Conservation (phyloP, 2,113 vertebrate genomes). For the Cottus gobio region DNA sequence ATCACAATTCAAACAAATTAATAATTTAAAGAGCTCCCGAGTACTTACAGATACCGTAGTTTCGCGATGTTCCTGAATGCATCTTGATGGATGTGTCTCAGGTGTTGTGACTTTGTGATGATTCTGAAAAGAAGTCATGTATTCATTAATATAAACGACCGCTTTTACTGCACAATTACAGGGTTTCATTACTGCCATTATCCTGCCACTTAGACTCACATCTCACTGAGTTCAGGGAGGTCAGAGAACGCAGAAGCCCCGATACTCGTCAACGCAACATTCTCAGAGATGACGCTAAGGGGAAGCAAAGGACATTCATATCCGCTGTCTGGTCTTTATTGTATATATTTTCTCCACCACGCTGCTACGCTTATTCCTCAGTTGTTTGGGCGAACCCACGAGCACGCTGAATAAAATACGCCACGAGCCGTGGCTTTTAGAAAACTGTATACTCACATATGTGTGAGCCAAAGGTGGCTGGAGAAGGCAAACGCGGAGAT, state of each 20-base stretch:
- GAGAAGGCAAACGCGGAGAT: too few relatives aligned
- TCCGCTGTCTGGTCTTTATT: background rate
- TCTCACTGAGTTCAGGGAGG: constrained; percentile 73
- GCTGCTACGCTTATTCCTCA: too few relatives aligned
- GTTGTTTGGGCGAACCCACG: too few relatives aligned
- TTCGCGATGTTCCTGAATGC: constrained; percentile 78
- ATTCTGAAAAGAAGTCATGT: constrained; percentile 68
- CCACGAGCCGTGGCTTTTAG: too few relatives aligned
- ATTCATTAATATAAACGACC: background rate
- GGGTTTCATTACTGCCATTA: constrained; percentile 13
- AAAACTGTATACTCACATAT: too few relatives aligned
- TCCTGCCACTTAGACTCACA: constrained; percentile 71
- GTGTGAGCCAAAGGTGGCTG: too few relatives aligned
- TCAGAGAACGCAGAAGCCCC: constrained; percentile 73
- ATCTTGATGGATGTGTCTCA: constrained; percentile 72
- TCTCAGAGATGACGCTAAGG: constrained; percentile 74
- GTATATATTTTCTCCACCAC: too few relatives aligned
- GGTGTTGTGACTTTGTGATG: constrained; percentile 79
- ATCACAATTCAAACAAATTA: background rate
- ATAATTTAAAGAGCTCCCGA: background rate
- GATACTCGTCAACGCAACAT: constrained; percentile 69
- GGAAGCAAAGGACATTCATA: background rate
- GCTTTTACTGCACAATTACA: background rate
- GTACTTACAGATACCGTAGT: constrained; percentile 81
- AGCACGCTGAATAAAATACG: too few relatives aligned